Base-by-base conservation (phyloP, 2,113 vertebrate genomes). In the Hippocampus zosterae region DNA sequence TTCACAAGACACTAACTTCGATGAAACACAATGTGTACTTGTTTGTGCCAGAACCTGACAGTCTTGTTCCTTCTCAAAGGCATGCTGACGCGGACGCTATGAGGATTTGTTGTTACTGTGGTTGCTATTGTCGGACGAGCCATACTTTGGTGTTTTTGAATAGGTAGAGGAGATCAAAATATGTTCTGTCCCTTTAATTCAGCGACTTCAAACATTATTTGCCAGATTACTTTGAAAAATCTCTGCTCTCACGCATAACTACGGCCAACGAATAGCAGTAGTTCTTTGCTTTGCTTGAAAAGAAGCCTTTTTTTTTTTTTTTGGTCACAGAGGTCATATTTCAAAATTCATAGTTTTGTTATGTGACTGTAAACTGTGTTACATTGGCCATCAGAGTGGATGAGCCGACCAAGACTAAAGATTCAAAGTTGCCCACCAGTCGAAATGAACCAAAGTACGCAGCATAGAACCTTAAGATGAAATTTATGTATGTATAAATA, bases 41-140 rank as follows among this genome's bases (percentile, higher is more conserved):
- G 57, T 67, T 19, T 55, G 65, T 23, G 56, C 52, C 46, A 29
- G 41, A 77, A 71, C 73, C 68, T 0, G 56, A 52, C 29, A 25
- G 46, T 66, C 69, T 44, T 71, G 75, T 75, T 81, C 42, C 11
- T 66, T 29, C 46, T 50, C 8, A 33, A 15, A 50, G 29, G 3
- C 55, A 9, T 46, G 4, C 40, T 67, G n/a, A 71, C 59, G 1
- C 75, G 40, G 33, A 53, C 48, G 44, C 5, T 59, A 40, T 12
- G 33, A 19, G 37, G 41, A 25, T 42, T 15, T 61, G 41, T 59
- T 56, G 13, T 44, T 44, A 44, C 21, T 6, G 15, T 21, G 3
- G 70, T 70, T 70, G 29, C 46, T 4, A 4, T 29, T 29, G 18
- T 18, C 41, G 19, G 27, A 23, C 44, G 23, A 69, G 61, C 23